Base-by-base conservation (phyloP, 2,888 invertebrate species). In the Perizoma flavofasciatum region DNA sequence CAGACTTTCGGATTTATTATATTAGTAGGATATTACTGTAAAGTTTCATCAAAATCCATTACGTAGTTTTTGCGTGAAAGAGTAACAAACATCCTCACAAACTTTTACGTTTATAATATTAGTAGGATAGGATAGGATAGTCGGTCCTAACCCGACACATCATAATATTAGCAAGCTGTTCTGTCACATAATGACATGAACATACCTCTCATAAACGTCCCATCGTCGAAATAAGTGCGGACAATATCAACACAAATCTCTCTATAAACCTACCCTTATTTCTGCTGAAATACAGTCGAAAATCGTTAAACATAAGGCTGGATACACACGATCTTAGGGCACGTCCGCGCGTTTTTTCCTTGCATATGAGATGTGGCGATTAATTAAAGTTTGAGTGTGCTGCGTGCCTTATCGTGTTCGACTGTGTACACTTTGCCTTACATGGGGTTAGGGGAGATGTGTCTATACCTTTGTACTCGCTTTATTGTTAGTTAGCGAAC, bases 331-430 rank as follows among this genome's bases (percentile, higher is more conserved):
- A 51, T 47, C 49, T 2, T 37, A 33, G 37, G 49, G 61, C 81
- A 80, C 80, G 79, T 75, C 67, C 70, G 58, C 67, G 61, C 70
- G 45, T 77, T 78, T 80, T 81, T 81, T 74, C 75, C 71, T 47
- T 72, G 69, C 73, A 74, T 71, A 73, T 60, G 68, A 68, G 67
- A 71, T 76, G 75, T 70, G 69, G 65, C 78, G 74, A 81, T 81
- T 82, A 82, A 82, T 82, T 81, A 80, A 80, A 78, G 75, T 81
- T 78, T 72, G 76, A 82, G 78, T 75, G 73, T 71, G 68, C 59
- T 67, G 66, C 82, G 82, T 82, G 82, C 82, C 78, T 79, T 82
- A 82, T 82, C 82, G 59, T 49, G 61, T 66, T 67, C 63, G 67
- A 49, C 58, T 57, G 54, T 57, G 62, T 45, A 47, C 47, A 57